Percentiles rank a stretch among this genome's conserved stretches.
These are phyloP conservation scores for Podotricha telesiphe DNA, from an alignment of 2,888 invertebrate genomes.

Conservation along the genomic window DNA sequence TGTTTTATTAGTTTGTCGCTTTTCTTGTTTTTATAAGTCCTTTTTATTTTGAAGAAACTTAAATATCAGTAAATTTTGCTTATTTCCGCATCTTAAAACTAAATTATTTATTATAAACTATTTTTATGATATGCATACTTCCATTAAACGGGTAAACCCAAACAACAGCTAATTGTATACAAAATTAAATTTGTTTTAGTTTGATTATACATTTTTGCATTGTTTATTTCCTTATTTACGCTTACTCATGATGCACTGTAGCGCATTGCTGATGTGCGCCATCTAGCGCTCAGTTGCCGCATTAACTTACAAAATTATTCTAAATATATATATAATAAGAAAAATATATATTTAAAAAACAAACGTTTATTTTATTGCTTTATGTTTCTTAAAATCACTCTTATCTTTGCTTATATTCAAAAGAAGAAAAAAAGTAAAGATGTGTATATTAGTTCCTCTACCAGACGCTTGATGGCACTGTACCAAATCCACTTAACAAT, in stretches of 20 bases:
- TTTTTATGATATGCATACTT: no score
- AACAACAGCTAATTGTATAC: not conserved
- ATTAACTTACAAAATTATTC: slow-evolving; percentile 37
- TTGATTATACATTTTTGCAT: not conserved
- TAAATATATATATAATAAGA: not conserved
- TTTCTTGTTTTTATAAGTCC: no score
- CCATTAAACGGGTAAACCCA: not conserved
- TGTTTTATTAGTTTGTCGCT: no score
- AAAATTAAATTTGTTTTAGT: not conserved
- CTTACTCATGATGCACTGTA: not conserved
- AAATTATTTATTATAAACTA: no score
- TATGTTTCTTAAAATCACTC: no score
- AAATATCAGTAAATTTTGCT: no score
- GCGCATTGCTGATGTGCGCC: slow-evolving; percentile 30
- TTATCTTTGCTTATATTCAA: no score
- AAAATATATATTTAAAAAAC: not conserved
- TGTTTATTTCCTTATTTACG: not conserved
- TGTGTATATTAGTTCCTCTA: slow-evolving; percentile 33
- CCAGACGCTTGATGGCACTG: slow-evolving; percentile 62
- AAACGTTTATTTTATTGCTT: not conserved
- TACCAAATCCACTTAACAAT: slow-evolving; percentile 30
- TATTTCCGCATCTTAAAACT: no score
- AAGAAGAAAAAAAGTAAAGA: not conserved
- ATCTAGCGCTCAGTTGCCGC: slow-evolving; percentile 58
- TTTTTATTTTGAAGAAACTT: no score